Percentiles rank a stretch among this genome's conserved stretches.
Conservation (phyloP, 1,140 invertebrate species). For the Oncopeltus fasciatus region DNA sequence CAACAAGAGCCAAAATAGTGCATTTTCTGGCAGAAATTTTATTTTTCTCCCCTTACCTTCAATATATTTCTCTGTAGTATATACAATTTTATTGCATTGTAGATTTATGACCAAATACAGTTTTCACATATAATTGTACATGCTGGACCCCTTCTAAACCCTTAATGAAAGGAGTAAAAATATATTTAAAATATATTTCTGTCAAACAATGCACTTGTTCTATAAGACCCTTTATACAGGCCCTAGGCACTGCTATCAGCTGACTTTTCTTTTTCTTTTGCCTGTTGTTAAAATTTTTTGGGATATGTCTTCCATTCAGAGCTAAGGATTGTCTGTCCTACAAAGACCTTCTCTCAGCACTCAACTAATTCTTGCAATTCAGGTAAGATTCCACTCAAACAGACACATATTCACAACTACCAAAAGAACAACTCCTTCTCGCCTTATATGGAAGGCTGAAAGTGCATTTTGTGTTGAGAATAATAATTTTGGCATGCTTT, state of each 20-base stretch:
- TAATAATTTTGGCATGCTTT: constrained; percentile 5
- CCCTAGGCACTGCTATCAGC: constrained; percentile 7
- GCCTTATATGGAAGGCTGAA: neutral
- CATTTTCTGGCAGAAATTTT: constrained; percentile 3
- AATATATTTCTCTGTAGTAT: too few relatives aligned
- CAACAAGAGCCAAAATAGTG: constrained; percentile 1
- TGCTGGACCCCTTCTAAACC: too few relatives aligned
- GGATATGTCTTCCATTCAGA: constrained; percentile 32
- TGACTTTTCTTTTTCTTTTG: constrained; percentile 7
- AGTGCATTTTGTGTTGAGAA: constrained; percentile 1
- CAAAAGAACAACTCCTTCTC: neutral
- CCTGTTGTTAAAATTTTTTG: constrained; percentile 8
- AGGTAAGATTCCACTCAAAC: constrained; percentile 36
- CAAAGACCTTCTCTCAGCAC: constrained; percentile 51
- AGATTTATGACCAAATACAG: too few relatives aligned
- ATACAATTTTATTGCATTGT: too few relatives aligned
- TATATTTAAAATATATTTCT: neutral
- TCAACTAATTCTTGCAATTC: constrained; percentile 51
- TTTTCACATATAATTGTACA: too few relatives aligned
- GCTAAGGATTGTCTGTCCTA: constrained; percentile 53
- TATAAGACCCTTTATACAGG: neutral
- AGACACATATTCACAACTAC: neutral
- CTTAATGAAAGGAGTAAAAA: too few relatives aligned
- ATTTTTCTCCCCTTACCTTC: neutral
- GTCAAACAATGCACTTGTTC: neutral